A percentile compares a stretch with the other conserved stretches of the same genome.
These are phyloP conservation scores for Drosophila pegasa DNA, from an alignment of 2,888 invertebrate species.

Conservation along the genomic window DNA sequence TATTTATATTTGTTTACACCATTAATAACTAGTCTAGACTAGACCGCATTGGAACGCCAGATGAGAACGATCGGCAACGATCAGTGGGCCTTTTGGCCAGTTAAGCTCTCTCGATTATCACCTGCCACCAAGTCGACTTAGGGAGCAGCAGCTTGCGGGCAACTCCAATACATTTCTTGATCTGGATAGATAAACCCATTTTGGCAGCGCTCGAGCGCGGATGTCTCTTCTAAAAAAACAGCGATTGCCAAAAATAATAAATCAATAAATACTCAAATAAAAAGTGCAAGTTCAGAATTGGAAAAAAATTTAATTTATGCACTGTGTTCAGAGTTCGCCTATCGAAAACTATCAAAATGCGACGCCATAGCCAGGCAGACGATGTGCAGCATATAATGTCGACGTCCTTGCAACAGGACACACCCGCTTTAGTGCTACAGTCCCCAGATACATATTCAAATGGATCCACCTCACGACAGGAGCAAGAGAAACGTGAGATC, in stretches of 20 bases:
- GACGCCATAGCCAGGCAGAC: constrained; percentile 15
- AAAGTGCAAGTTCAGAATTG: constrained; percentile 15
- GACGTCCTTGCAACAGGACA: constrained; percentile 19
- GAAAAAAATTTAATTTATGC: not conserved
- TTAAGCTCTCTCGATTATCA: constrained; percentile 22
- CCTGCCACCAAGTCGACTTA: constrained; percentile 17
- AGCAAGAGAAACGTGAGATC: constrained; percentile 40
- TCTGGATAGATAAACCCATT: constrained; percentile 38
- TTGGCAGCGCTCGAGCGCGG: constrained; percentile 35
- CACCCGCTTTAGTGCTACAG: constrained; percentile 14
- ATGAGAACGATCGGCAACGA: constrained; percentile 14
- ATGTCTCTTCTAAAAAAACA: constrained; percentile 28
- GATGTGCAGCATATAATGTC: constrained; percentile 34
- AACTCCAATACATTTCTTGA: constrained; percentile 21
- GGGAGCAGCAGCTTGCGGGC: constrained; percentile 7
- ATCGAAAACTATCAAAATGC: constrained; percentile 13
- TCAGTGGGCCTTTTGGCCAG: constrained; percentile 25
- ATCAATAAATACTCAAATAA: not conserved
- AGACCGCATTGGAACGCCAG: constrained; percentile 5
- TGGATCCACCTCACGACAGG: constrained; percentile 23
- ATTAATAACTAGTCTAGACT: not conserved
- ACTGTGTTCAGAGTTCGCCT: not conserved
- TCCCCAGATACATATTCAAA: constrained; percentile 30
- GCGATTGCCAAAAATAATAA: not conserved
- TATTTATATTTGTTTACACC: not conserved